phyloP scores from a whole-genome alignment of 2,797 vertebrate genomes.

The Vipera latastei region DNA sequence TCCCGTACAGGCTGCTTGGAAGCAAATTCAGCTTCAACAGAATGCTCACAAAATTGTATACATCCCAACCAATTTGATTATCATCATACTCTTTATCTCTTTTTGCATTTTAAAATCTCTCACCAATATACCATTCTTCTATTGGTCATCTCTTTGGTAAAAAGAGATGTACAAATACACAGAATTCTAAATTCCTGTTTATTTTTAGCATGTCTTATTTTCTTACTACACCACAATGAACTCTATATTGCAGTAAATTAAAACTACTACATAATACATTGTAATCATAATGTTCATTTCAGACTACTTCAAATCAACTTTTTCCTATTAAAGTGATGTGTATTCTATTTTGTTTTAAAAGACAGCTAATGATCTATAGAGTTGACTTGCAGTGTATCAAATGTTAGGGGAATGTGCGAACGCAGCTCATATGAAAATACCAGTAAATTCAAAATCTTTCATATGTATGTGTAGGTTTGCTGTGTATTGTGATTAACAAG shows the following conservation, averaged over 20 bases:
- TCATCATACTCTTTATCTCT: too few species aligned
- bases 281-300: slow-evolving; percentile 20
- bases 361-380: background rate
- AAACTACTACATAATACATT: slow-evolving; percentile 38
- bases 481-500: background rate
- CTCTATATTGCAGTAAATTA: slow-evolving; percentile 24
- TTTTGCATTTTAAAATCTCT: too few species aligned
- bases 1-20: background rate
- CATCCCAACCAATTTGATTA: background rate
- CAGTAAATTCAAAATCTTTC: background rate
- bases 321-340: background rate
- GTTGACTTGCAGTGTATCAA: background rate
- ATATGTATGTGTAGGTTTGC: background rate
- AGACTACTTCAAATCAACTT: slow-evolving; percentile 31
- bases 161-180: too few species aligned
- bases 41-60: background rate
- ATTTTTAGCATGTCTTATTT: too few species aligned
- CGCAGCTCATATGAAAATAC: background rate
- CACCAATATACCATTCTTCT: too few species aligned
- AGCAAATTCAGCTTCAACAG: background rate
- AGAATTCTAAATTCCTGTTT: too few species aligned
- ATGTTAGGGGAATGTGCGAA: background rate
- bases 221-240: background rate
- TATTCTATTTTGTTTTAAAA: slow-evolving; percentile 13
- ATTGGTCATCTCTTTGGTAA: background rate